Base-by-base conservation (phyloP, 2,888 invertebrate genomes). In the Chironomus riparius region DNA sequence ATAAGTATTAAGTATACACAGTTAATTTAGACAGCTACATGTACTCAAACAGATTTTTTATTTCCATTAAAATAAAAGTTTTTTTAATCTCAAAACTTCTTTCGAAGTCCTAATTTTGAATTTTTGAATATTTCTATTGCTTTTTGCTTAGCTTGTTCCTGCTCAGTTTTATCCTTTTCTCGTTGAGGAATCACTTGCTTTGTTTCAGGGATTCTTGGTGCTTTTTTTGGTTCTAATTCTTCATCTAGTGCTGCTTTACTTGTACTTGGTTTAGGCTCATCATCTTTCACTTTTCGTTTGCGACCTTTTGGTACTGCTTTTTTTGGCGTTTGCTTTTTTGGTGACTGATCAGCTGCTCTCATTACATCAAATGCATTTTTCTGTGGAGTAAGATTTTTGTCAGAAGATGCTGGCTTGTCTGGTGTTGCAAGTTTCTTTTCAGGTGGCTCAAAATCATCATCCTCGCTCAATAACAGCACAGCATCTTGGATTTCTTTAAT, bases 81-180 rank as follows among this genome's bases (percentile, higher is more conserved):
- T 87, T 85, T 82, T 88, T 88, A 0, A 87, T 86, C 78, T 85
- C 79, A 48, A 83, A 82, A 21, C 78, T 77, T 2, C 81, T 80
- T 79, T 84, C 87, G 62, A 83, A 83, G 78, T 85, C 83, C 79
- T 84, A 18, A 13, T 22, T 24, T 70, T 0, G 89, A 87, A 82
- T 89, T 91, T 78, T 90, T 87, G 78, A 91, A 89, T 73, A 91
- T 80, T 82, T 91, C 91, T 68, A 92, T 92, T 0, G 94, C 93
- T 82, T 89, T 89, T 80, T 91, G 83, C 83, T 91, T 93, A 79
- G 88, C 90, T 80, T 89, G 87, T 68, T 91, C 83, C 78, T 90
- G 84, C 80, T 87, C 86, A 77, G 86, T 85, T 81, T 89, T 88
- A 78, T 90, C 89, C 77, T 87, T 88, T 81, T 91, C 90, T 78